phyloP scores from a whole-genome alignment of 1,140 invertebrate genomes.

The Lepidurus apus region DNA sequence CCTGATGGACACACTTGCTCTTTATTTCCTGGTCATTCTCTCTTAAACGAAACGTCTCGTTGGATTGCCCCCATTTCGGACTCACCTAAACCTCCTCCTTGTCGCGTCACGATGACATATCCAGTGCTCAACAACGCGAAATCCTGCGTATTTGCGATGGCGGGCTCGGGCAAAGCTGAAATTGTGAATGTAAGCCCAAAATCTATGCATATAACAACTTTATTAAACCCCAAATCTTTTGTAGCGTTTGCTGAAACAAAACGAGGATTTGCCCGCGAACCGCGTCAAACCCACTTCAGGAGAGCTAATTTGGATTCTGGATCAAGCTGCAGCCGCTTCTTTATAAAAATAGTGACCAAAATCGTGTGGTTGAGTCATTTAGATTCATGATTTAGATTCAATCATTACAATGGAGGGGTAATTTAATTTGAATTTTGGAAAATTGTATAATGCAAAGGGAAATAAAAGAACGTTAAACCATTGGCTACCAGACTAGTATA shows the following conservation, averaged over 20 bases:
- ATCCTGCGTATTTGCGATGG: slow-evolving; percentile 73
- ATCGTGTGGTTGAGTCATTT: not conserved
- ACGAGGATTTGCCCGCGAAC: slow-evolving; percentile 65
- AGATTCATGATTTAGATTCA: not conserved
- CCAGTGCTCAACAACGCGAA: slow-evolving; percentile 85
- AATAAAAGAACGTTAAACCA: not conserved
- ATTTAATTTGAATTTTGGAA: not conserved
- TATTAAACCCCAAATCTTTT: slow-evolving; percentile 40
- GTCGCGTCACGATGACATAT: slow-evolving; percentile 85
- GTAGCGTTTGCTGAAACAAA: slow-evolving; percentile 64
- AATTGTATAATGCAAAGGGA: not conserved
- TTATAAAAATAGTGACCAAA: not conserved
- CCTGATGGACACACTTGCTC: slow-evolving; percentile 99
- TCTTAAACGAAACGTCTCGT: slow-evolving; percentile 41
- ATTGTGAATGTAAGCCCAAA: slow-evolving; percentile 68
- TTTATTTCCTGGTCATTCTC: slow-evolving; percentile 67
- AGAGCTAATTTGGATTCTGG: slow-evolving; percentile 70
- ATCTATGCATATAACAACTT: not conserved
- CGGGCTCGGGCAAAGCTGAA: slow-evolving; percentile 79
- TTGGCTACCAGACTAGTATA: not conserved
- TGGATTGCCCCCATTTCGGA: slow-evolving; percentile 82
- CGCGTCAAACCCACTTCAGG: slow-evolving; percentile 64
- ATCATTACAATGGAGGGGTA: not conserved
- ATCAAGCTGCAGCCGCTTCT: slow-evolving; percentile 58
- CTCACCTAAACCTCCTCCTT: slow-evolving; percentile 92